Evolutionary conservation across 2,797 vertebrate species (phyloP), one percentile per base, ranked within the genome.

Genomic region (Amniataba percoides): DNA sequence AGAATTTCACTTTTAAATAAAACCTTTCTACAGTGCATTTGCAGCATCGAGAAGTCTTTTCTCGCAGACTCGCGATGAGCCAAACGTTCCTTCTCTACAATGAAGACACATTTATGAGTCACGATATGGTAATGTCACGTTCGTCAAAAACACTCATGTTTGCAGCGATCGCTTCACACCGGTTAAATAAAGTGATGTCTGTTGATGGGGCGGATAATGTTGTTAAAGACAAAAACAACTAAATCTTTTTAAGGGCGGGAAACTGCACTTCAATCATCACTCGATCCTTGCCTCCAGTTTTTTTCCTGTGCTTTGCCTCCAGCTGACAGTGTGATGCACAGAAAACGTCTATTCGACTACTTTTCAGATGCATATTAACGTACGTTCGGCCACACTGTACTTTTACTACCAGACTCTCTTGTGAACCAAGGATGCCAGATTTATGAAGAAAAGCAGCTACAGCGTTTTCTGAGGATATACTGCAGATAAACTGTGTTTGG

Each of bases 1-100:
- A n/a, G n/a, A n/a, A 14, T 31, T 46, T 43, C 27, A 15, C 57
- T 49, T 73, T 67, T 42, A 21, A 45, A 11, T 11, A 14, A 53
- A 19, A 39, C 19, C 46, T 25, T 62, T 71, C 43, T 31, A n/a
- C 18, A 27, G 23, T 56, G 7, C 56, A 49, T 49, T 81, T 67
- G 49, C 25, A 18, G 51, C 52, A 57, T 68, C 15, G 36, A 58
- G 43, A 53, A 13, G 16, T 46, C 16, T 14, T 0, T 39, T 43
- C 10, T 10, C 14, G 31, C 34, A 5, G 36, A 64, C 16, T 39
- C 16, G 39, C 23, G 21, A 65, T 14, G 9, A 18, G 25, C 56
- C 56, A 57, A 69, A 39, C 45, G 49, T 31, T 62, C 27, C 15
- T 42, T 14, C 31, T 43, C 27, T 40, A 3, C 36, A 70, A n/a